Conservation (phyloP, 2,888 invertebrate genomes). For the Cryptocephalus primarius region DNA sequence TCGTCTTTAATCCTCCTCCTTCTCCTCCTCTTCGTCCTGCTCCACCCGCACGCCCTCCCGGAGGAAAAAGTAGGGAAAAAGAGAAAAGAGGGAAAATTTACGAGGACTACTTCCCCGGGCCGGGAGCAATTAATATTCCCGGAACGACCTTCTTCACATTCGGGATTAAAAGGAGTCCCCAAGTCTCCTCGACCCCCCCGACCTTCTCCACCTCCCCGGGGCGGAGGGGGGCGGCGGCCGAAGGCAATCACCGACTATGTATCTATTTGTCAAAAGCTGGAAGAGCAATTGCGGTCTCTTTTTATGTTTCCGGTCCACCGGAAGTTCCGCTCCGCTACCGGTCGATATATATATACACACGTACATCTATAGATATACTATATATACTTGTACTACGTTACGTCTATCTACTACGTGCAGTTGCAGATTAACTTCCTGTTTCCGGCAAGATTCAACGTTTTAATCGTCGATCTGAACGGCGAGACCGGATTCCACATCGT, state of each 20-base stretch:
- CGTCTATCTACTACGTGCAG: slow-evolving; percentile 30
- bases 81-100: not conserved
- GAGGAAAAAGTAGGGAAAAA: too few relatives aligned
- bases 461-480: slow-evolving; percentile 18
- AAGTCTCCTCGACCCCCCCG: not conserved
- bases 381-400: too few relatives aligned
- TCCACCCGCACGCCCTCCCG: too few relatives aligned
- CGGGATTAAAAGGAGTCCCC: not conserved
- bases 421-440: slow-evolving; percentile 40
- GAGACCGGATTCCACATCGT: too few relatives aligned
- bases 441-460: slow-evolving; percentile 32
- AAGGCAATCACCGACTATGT: not conserved
- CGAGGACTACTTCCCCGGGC: not conserved
- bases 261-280: slow-evolving; percentile 5
- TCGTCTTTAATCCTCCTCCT: too few relatives aligned
- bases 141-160: not conserved
- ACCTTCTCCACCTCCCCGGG: not conserved
- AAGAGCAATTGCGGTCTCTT: slow-evolving; percentile 38
- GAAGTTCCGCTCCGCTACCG: slow-evolving; percentile 39
- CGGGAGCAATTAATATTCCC: not conserved
- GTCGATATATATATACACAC: slow-evolving; percentile 25
- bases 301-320: slow-evolving; percentile 40
- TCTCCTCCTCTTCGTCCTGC: too few relatives aligned
- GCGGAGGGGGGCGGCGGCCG: not conserved
- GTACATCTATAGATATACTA: slow-evolving; percentile 3